phyloP scores from a whole-genome alignment of 2,888 invertebrate species.

The Rhamnusium bicolor region DNA sequence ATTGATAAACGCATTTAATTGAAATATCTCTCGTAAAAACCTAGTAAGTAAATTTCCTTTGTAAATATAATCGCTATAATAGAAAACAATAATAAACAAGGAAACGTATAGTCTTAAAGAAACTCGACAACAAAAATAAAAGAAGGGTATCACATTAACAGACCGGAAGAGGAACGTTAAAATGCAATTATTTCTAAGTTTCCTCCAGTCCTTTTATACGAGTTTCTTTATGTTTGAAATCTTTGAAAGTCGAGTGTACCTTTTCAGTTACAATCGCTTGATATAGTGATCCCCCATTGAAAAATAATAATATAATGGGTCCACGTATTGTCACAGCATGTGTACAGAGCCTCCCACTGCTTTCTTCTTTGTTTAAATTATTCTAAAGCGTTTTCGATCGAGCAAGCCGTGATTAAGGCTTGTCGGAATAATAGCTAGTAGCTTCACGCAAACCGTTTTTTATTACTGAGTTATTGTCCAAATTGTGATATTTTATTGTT shows the following conservation, averaged over 20 bases:
- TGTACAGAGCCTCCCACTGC: conserved; percentile 68
- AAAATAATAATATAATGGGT: conserved; percentile 66
- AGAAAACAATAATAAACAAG: conserved; percentile 40
- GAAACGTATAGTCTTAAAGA: conserved; percentile 38
- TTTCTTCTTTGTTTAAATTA: conserved; percentile 65
- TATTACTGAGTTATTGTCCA: conserved; percentile 51
- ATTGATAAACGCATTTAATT: too few species aligned
- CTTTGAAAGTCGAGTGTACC: conserved; percentile 69
- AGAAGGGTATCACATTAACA: conserved; percentile 65
- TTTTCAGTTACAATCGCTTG: conserved; percentile 68
- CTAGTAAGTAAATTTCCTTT: neutral
- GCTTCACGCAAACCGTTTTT: conserved; percentile 62
- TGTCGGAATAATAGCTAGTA: conserved; percentile 55
- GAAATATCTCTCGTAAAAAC: neutral
- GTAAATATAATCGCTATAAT: neutral
- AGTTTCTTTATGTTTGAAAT: conserved; percentile 64
- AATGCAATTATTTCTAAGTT: conserved; percentile 68
- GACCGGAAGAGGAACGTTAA: conserved; percentile 67
- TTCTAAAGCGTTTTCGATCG: conserved; percentile 64
- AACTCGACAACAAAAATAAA: conserved; percentile 51
- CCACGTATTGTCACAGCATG: conserved; percentile 67
- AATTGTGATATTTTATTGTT: conserved; percentile 66
- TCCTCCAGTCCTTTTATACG: conserved; percentile 59
- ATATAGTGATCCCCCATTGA: conserved; percentile 67
- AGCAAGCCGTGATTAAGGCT: conserved; percentile 61